Percentiles rank a stretch among this genome's conserved stretches.
phyloP scores from a whole-genome alignment of 2,888 invertebrate species.

The Epistrophella euchroma region DNA sequence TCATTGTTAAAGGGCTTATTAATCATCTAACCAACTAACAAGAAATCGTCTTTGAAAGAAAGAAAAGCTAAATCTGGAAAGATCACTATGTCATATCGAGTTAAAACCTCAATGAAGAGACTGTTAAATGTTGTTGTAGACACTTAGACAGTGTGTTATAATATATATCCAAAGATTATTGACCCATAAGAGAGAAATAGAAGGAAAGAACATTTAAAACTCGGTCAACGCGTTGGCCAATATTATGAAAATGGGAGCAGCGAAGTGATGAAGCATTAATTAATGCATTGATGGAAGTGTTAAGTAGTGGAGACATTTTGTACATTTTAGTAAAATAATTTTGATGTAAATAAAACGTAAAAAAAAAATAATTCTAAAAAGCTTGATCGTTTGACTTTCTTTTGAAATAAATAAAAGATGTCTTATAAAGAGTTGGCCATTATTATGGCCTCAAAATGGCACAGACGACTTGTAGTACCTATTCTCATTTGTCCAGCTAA shows the following conservation, averaged over 20 bases:
- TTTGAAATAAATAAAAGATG: too few species aligned
- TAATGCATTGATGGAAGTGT: neutral
- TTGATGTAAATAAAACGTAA: neutral
- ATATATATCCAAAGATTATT: neutral
- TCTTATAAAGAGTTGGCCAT: too few species aligned
- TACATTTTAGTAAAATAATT: neutral
- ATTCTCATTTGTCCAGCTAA: too few species aligned
- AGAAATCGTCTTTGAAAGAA: neutral
- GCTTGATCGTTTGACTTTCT: neutral
- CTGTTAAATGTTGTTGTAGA: neutral
- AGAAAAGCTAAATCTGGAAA: neutral
- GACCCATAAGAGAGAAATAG: neutral
- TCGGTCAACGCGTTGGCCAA: neutral
- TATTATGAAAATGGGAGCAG: neutral
- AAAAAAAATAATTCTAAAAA: neutral
- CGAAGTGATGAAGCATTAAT: neutral
- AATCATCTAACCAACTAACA: neutral
- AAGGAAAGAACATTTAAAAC: neutral
- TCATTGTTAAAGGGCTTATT: slow-evolving; percentile 5
- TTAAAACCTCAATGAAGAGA: neutral
- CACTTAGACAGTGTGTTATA: neutral
- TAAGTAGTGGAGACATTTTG: slow-evolving; percentile 6
- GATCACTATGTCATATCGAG: neutral
- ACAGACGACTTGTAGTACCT: too few species aligned
- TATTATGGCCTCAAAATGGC: too few species aligned